Percentiles rank a stretch among this genome's conserved stretches.
These are phyloP conservation scores for Microplitis demolitor DNA, from an alignment of 1,140 invertebrate genomes.

Conservation along the genomic window DNA sequence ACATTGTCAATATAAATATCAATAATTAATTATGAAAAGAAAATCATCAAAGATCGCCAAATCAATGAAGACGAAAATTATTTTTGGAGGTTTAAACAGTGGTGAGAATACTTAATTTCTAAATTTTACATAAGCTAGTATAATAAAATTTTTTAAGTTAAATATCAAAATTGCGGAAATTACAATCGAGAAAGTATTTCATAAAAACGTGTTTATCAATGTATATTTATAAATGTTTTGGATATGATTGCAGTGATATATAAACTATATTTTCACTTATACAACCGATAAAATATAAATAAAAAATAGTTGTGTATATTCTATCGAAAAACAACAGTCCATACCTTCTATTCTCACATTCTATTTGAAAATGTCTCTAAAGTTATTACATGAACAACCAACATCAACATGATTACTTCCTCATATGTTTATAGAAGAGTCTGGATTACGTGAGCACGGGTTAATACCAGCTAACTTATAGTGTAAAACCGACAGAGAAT, in stretches of 20 bases:
- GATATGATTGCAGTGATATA: not conserved
- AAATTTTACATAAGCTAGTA: too few species aligned
- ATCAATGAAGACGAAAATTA: too few species aligned
- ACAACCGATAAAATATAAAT: too few species aligned
- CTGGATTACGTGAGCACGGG: slow-evolving; percentile 28
- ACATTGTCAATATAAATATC: too few species aligned
- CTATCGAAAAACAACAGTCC: not conserved
- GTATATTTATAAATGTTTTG: not conserved
- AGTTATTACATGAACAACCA: not conserved
- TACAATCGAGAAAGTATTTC: not conserved
- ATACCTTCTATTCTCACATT: not conserved
- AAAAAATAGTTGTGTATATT: too few species aligned
- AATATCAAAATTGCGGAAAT: not conserved
- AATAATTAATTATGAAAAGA: too few species aligned
- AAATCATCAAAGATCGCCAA: too few species aligned
- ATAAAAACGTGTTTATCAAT: not conserved
- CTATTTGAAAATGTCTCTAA: not conserved
- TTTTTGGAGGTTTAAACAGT: too few species aligned
- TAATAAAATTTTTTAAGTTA: too few species aligned
- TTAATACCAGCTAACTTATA: slow-evolving; percentile 19
- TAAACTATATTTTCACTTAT: not conserved
- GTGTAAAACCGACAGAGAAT: not conserved
- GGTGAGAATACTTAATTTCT: too few species aligned
- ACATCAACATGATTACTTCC: slow-evolving; percentile 31
- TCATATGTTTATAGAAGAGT: not conserved